phyloP scores from a whole-genome alignment of 2,797 vertebrate species.

The Lutjanus campechanus region DNA sequence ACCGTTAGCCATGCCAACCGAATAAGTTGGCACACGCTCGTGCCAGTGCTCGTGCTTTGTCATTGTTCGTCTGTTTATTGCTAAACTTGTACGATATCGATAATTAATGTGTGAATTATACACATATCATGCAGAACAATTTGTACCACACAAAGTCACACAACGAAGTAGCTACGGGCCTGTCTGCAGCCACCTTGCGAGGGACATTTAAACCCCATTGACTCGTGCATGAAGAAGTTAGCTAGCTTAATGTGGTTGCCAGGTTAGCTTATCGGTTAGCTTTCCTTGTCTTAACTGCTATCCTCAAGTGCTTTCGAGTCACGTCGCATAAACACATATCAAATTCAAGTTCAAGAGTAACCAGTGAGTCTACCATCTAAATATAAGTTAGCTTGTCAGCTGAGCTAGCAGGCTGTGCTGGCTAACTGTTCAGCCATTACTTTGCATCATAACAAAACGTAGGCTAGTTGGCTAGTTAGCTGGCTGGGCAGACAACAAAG shows the following conservation, averaged over 20 bases:
- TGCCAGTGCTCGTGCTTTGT: slow-evolving; percentile 16
- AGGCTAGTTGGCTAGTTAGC: slow-evolving; percentile 76
- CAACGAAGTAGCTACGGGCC: slow-evolving; percentile 65
- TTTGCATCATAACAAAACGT: slow-evolving; percentile 82
- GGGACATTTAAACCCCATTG: slow-evolving; percentile 82
- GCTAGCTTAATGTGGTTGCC: slow-evolving; percentile 33
- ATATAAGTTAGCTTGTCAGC: slow-evolving; percentile 21
- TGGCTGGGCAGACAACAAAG: slow-evolving; percentile 77
- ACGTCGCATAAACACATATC: neutral
- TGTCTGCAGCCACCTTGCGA: slow-evolving; percentile 72
- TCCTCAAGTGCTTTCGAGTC: neutral
- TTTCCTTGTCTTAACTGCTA: neutral
- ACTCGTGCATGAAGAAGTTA: slow-evolving; percentile 60
- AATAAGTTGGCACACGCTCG: slow-evolving; percentile 58
- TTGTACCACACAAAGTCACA: slow-evolving; percentile 16
- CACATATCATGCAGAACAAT: rapidly evolving
- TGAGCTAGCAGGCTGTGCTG: slow-evolving; percentile 33
- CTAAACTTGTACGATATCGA: neutral
- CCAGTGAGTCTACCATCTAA: neutral
- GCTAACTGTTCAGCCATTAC: slow-evolving; percentile 75
- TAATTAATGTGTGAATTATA: neutral
- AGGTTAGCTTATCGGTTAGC: slow-evolving; percentile 49
- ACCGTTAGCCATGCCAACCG: slow-evolving; percentile 44
- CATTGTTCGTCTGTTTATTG: neutral
- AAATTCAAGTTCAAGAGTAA: neutral